These are phyloP conservation scores for Pammene aurita DNA, from an alignment of 2,888 invertebrate species.

Conservation along the genomic window DNA sequence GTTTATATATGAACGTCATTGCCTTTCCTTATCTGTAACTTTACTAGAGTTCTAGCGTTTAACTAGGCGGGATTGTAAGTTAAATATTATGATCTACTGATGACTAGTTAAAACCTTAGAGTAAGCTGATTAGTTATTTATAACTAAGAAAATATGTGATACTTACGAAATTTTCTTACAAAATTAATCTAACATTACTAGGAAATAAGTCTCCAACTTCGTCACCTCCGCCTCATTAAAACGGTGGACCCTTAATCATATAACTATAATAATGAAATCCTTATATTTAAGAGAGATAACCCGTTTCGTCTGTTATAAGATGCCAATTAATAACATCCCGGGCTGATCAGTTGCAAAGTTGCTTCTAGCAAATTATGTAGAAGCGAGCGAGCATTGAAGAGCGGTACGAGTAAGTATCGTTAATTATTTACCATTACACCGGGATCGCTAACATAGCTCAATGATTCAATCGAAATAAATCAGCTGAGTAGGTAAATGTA, in stretches of 20 bases:
- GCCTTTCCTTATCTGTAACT: not conserved
- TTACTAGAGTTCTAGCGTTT: no score
- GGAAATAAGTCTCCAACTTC: no score
- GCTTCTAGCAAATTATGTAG: not conserved
- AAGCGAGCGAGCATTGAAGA: not conserved
- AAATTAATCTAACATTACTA: no score
- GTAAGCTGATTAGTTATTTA: no score
- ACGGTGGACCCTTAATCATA: no score
- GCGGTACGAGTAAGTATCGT: constrained; percentile 7
- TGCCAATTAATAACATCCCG: not conserved
- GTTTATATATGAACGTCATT: not conserved
- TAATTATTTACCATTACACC: constrained; percentile 11
- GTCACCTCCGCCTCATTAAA: not conserved
- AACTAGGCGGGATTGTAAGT: no score
- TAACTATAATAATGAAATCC: not conserved
- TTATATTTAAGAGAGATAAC: constrained; percentile 8
- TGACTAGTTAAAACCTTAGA: no score
- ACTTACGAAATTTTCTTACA: no score
- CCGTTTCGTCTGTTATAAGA: not conserved
- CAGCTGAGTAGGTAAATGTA: not conserved
- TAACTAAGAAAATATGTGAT: no score
- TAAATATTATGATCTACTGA: no score
- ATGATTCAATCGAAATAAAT: constrained; percentile 18
- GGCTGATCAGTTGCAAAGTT: not conserved
- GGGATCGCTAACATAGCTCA: constrained; percentile 5